Conservation (phyloP, 2,113 vertebrate genomes). For the Sinocyclocheilus rhinocerous region DNA sequence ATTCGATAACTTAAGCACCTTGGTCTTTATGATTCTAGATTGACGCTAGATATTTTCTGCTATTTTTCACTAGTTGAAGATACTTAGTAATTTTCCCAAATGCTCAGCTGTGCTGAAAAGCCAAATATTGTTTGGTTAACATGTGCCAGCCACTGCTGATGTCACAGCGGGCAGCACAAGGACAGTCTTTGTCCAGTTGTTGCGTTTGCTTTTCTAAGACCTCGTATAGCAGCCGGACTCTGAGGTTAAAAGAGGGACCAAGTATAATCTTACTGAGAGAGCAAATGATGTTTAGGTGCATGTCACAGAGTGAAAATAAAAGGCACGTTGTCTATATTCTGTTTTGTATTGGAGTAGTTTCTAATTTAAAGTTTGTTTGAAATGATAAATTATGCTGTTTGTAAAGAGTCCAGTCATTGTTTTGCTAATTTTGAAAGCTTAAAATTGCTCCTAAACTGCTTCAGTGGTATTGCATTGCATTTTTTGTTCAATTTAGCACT, state of each 20-base stretch:
- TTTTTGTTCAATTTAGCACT: background rate
- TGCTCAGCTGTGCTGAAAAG: slow-evolving; percentile 36
- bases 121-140: slow-evolving; percentile 47
- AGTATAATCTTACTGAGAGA: slow-evolving; percentile 50
- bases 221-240: slow-evolving; percentile 26
- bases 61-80: background rate
- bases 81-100: slow-evolving; percentile 11
- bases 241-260: slow-evolving; percentile 37
- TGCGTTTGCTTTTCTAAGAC: slow-evolving; percentile 59
- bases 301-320: slow-evolving; percentile 4
- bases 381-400: background rate
- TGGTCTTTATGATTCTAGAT: background rate
- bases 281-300: slow-evolving; percentile 28
- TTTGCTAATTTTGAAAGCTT: background rate
- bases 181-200: slow-evolving; percentile 59
- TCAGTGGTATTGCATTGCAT: background rate
- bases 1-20: slow-evolving; percentile 15
- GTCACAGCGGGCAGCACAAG: slow-evolving; percentile 66
- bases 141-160: slow-evolving; percentile 65
- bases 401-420: background rate
- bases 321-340: background rate
- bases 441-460: background rate
- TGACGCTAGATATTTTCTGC: background rate
- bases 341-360: background rate
- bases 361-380: background rate